A percentile compares a stretch with the other conserved stretches of the same genome.
These are phyloP conservation scores for Heterotis niloticus DNA, from an alignment of 2,113 vertebrate species.

Conservation along the genomic window DNA sequence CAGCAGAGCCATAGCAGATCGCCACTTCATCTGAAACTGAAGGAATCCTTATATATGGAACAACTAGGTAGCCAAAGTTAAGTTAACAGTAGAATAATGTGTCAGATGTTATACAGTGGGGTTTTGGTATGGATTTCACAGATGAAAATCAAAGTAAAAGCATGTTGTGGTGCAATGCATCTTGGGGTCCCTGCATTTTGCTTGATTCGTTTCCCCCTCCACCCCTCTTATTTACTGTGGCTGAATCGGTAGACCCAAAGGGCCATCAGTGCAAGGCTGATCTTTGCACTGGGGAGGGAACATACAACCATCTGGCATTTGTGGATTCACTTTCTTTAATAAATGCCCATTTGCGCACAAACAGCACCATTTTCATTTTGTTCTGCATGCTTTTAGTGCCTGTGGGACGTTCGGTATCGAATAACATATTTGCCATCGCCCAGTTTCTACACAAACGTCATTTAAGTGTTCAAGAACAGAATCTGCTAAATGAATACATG, in stretches of 20 bases:
- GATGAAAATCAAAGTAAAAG: slow-evolving; percentile 26
- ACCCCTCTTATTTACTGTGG: not conserved
- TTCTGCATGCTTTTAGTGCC: not conserved
- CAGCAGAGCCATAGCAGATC: too few species aligned
- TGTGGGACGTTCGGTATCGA: not conserved
- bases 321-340: not conserved
- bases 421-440: too few species aligned
- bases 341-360: not conserved
- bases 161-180: slow-evolving; percentile 37
- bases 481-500: too few species aligned
- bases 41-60: too few species aligned
- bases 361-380: not conserved
- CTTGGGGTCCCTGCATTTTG: slow-evolving; percentile 40
- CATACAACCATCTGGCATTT: not conserved
- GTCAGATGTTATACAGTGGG: not conserved
- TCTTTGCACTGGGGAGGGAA: not conserved
- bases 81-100: not conserved
- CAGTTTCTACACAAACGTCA: not conserved
- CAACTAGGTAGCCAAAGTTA: not conserved
- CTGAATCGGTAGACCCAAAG: not conserved
- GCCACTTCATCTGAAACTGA: too few species aligned
- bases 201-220: slow-evolving; percentile 49
- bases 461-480: not conserved
- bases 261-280: not conserved
- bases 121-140: not conserved